Base-by-base conservation (phyloP, 1,140 invertebrate species). In the Eubasilissa regina region DNA sequence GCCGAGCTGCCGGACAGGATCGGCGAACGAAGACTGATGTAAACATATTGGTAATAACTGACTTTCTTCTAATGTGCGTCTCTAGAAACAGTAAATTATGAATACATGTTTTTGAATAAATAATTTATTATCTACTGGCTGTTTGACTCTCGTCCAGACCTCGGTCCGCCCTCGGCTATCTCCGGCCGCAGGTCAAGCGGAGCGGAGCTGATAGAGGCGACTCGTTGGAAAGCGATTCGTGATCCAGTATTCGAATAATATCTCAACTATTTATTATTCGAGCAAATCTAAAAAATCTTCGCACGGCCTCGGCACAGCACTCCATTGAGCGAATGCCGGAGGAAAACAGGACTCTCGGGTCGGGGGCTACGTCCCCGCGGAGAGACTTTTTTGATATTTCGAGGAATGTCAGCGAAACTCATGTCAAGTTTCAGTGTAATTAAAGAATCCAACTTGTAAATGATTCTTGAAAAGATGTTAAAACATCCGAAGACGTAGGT, bases 71-170 rank as follows among this genome's bases (percentile, higher is more conserved):
- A 64, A 10, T 43, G 25, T 19, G 56, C 19, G 56, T 19, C 4
- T 8, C 13, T 62, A 62, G 58, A 62, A 13, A 35, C 21, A 10
- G 21, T 64, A 64, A 35, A 25, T 64, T 64, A 6, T 64, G 55
- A 21, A 64, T 51, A 44, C 35, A 43, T 64, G 19, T 64, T 64
- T 64, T 62, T 58, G 21, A 64, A 35, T 68, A 68, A 68, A 68
- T 68, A 68, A 68, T 68, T 68, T 68, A 68, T 68, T 68, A 68
- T 8, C 35, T 68, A 13, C 19, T 4, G 10, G 43, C n/a, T 68
- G 43, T 68, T 68, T 68, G 43, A 68, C 64, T 68, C 15, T 4
- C 43, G 64, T 4, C 43, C n/a, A 8, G 48, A 12, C 48, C n/a
- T 8, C 48, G 48, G n/a, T 8, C 48, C 11, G 48, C 48, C 48